A percentile compares a stretch with the other conserved stretches of the same genome.
phyloP scores from a whole-genome alignment of 2,113 vertebrate species.

The Atherinomorus stipes region DNA sequence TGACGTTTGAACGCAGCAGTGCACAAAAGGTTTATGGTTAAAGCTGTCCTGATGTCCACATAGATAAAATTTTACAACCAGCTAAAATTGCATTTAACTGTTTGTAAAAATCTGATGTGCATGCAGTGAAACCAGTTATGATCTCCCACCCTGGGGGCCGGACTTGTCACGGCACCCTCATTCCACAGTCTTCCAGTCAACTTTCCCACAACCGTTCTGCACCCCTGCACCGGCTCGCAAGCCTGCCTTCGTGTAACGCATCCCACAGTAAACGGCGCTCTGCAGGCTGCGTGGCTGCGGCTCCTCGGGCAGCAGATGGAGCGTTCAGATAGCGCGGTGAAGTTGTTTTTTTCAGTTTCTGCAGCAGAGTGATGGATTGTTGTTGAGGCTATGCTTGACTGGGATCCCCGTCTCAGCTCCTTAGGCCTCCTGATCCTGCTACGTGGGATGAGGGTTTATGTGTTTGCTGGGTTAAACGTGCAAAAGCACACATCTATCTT shows the following conservation, averaged over 20 bases:
- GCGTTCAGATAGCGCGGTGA: not conserved
- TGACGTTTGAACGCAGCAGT: too few species aligned
- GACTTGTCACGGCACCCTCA: not conserved
- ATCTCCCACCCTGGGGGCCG: too few species aligned
- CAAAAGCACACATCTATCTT: too few species aligned
- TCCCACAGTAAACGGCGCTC: accelerated
- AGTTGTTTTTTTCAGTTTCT: not conserved
- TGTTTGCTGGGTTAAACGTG: not conserved
- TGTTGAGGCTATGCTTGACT: not conserved
- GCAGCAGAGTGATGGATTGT: conserved; percentile 3
- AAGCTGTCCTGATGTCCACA: too few species aligned
- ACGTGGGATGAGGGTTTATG: not conserved
- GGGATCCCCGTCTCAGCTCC: conserved; percentile 11
- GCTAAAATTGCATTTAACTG: too few species aligned
- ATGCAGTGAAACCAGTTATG: too few species aligned
- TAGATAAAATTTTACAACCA: too few species aligned
- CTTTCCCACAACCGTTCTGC: not conserved
- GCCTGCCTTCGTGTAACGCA: not conserved
- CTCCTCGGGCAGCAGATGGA: conserved; percentile 16
- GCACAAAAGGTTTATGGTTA: too few species aligned
- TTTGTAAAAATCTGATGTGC: too few species aligned
- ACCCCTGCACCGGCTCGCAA: not conserved
- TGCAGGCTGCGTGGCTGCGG: not conserved
- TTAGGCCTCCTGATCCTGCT: not conserved
- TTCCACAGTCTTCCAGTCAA: not conserved